These are phyloP conservation scores for Stenopsyche tienmushanensis DNA, from an alignment of 1,140 invertebrate genomes.

Conservation along the genomic window DNA sequence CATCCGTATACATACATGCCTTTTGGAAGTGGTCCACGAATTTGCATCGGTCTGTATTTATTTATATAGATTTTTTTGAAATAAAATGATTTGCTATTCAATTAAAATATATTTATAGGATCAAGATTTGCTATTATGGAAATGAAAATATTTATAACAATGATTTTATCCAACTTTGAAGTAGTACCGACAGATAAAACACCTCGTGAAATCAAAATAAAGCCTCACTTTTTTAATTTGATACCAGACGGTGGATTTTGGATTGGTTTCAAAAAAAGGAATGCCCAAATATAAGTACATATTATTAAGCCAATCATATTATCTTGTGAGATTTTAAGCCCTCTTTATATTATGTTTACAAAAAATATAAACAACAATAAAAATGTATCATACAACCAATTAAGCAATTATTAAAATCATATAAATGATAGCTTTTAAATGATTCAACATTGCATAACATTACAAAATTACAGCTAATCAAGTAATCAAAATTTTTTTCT, in stretches of 20 bases:
- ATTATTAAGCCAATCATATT: too few relatives aligned
- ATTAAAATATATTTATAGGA: neutral
- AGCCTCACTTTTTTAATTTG: neutral
- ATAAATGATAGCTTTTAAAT: too few relatives aligned
- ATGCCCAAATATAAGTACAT: too few relatives aligned
- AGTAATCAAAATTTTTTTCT: too few relatives aligned
- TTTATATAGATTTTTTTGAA: neutral
- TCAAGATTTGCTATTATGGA: too few relatives aligned
- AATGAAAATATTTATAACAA: slow-evolving; percentile 4
- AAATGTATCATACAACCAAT: too few relatives aligned
- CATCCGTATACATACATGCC: slow-evolving; percentile 46
- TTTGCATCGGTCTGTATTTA: slow-evolving; percentile 44
- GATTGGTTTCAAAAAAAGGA: slow-evolving; percentile 11
- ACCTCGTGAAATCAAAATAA: neutral
- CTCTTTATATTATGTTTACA: too few relatives aligned
- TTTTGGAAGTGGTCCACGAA: slow-evolving; percentile 45
- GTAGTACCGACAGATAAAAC: slow-evolving; percentile 3
- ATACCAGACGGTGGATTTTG: neutral
- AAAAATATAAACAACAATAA: too few relatives aligned
- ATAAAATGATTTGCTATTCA: neutral
- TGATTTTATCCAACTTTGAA: slow-evolving; percentile 10
- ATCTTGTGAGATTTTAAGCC: too few relatives aligned
- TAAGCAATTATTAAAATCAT: too few relatives aligned
- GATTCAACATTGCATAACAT: too few relatives aligned
- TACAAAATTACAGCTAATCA: too few relatives aligned